Evolutionary conservation across 2,797 vertebrate genomes (phyloP), one percentile per base, ranked within the genome.

Genomic region (Aulostomus chinensis): DNA sequence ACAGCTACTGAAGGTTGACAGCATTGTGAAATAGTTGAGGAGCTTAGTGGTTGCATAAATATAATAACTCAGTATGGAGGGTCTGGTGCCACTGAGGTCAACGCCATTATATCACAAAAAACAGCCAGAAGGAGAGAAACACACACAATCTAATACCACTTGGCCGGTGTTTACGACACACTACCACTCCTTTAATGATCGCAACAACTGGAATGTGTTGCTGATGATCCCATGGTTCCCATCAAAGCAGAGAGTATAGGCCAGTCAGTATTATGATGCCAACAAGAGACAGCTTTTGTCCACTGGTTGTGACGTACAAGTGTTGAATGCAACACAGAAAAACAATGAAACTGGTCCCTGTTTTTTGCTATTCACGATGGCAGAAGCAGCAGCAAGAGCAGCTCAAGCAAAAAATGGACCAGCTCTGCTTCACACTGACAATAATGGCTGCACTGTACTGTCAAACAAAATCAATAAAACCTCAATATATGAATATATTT

Each of bases 11-110:
- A 55, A 39, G 58, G 54, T 51, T 63, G 67, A 46, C 73, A 52
- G 65, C 14, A 13, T 41, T 58, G 73, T 65, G 76, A 70, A 77
- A 78, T 54, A 73, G 56, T 36, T 9, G 42, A 60, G 61, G 37
- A 84, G 82, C 80, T 80, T 78, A 81, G 69, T 4, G 22, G 58
- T 79, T 84, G 83, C 80, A 80, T 84, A 78, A 84, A 82, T 75
- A 51, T 74, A 83, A 83, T 83, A 84, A 80, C 76, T 79, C 58
- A 32, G 58, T 51, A 65, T 58, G 53, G 59, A 77, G 48, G 71
- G 45, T 67, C 56, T 42, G 55, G 56, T 28, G 46, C 74, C 53
- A 37, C 57, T 20, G 60, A 76, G 83, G 76, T 85, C 78, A 81
- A 77, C 57, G 41, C 62, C 63, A 67, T 85, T 80, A 78, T 65